Evolutionary conservation across 2,113 vertebrate species (phyloP).

Genomic region (Oceanodroma tethys): DNA sequence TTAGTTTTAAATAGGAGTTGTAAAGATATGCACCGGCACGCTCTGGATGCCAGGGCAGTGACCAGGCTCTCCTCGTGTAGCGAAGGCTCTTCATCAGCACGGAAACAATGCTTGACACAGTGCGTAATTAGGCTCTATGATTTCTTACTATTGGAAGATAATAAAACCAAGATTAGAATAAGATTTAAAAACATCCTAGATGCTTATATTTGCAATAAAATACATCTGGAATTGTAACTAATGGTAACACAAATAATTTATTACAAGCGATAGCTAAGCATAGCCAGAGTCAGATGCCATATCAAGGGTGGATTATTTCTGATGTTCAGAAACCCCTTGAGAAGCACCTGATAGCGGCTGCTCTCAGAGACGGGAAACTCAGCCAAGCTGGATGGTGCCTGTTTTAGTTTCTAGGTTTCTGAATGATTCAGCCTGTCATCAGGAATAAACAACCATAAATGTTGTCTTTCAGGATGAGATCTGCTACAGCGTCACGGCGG

Average conservation of each 20-base stretch:
- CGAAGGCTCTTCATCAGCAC: background rate
- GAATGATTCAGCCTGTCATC: rapidly evolving
- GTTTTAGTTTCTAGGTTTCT: rapidly evolving
- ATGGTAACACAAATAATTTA: background rate
- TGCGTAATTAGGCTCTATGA: background rate
- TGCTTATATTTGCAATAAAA: background rate
- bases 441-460: rapidly evolving
- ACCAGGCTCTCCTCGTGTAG: background rate
- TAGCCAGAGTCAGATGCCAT: rapidly evolving
- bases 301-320: background rate
- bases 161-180: background rate
- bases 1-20: background rate
- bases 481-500: rapidly evolving
- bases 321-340: background rate
- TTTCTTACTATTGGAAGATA: background rate
- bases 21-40: background rate
- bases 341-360: background rate
- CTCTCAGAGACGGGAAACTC: background rate
- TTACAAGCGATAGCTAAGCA: rapidly evolving
- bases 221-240: background rate
- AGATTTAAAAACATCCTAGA: background rate
- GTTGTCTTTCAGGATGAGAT: background rate
- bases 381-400: rapidly evolving
- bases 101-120: background rate
- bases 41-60: background rate